Base-by-base conservation (phyloP, 2,888 invertebrate species). In the Ditula angustiorana region DNA sequence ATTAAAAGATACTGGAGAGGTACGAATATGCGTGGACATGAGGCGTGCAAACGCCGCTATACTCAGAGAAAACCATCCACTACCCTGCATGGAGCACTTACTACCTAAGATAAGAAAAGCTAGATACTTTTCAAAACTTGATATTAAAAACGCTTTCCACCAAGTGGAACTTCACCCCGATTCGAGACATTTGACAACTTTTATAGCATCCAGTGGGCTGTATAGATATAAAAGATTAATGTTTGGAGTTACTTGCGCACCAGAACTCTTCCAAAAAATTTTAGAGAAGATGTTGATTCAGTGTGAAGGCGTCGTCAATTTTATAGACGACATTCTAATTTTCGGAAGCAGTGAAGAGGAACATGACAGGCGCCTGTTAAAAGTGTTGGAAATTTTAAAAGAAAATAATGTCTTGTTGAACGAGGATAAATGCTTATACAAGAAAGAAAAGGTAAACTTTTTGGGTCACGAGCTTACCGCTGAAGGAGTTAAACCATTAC, bases 81-180 rank as follows among this genome's bases (percentile, higher is more conserved):
- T 49, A 16, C 49, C 49, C 1, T 13, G 13, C 1, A 49, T 49
- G 49, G 49, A 49, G 0, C 8, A 49, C 7, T n/a, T 49, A 13
- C 3, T 49, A 13, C n/a, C 49, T 0, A 49, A 49, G 10, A 13
- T 28, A 2, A 26, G 13, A 2, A 49, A 49, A 16, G 49, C 28
- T 16, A 13, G 3, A 0, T 26, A 10, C 5, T 49, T 49, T 8
- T 49, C 28, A 0, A 49, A 49, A 16, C 49, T 49, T 1, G 49
- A 49, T 8, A 28, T 49, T 16, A 49, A 49, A 21, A 16, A 49
- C 7, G 49, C 49, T 24, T 49, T 49, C 10, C 49, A 49, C 8
- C 49, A 49, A 23, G 26, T 49, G 4, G 49, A 49, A 28, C 2
- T 49, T n/a, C n/a, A 16, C 13, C 13, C n/a, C 1, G 10, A 49